These are phyloP conservation scores for Drosophila gaucha DNA, from an alignment of 2,888 invertebrate genomes.

Conservation along the genomic window DNA sequence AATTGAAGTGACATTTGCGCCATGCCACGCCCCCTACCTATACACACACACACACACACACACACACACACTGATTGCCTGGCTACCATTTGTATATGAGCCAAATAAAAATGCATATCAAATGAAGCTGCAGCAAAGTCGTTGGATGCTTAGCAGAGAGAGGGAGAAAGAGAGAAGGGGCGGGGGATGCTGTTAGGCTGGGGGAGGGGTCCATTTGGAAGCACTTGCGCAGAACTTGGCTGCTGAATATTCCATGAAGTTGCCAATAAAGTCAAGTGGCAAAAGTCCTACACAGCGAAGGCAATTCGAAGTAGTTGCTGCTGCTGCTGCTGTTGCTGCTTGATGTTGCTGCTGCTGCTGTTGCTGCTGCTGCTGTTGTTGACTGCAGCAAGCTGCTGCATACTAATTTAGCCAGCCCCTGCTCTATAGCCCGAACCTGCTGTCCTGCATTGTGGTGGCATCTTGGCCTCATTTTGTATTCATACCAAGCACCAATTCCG, in stretches of 20 bases:
- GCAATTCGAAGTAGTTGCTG: conserved; percentile 11
- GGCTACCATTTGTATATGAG: conserved; percentile 77
- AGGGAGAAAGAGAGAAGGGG: neutral
- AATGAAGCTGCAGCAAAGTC: conserved; percentile 58
- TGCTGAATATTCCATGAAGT: conserved; percentile 82
- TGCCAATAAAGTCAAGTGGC: conserved; percentile 82
- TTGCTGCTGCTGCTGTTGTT: conserved; percentile 38
- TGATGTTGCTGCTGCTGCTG: conserved; percentile 23
- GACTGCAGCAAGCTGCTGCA: conserved; percentile 74
- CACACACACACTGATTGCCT: conserved; percentile 14
- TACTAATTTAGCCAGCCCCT: conserved; percentile 64
- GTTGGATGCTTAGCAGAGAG: conserved; percentile 4
- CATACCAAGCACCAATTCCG: conserved; percentile 83
- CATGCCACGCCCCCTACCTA: conserved; percentile 2
- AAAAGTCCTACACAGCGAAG: conserved; percentile 55
- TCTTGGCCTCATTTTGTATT: conserved; percentile 82
- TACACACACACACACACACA: conserved; percentile 23
- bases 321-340: conserved; percentile 17
- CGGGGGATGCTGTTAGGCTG: no score
- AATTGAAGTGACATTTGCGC: conserved; percentile 77
- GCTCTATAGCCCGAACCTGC: neutral
- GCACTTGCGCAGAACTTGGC: conserved; percentile 74
- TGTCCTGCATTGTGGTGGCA: conserved; percentile 67
- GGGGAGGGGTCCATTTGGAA: conserved; percentile 51
- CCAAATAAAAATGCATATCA: conserved; percentile 81